phyloP scores from a whole-genome alignment of 2,113 vertebrate species.

The Clarias macrocephalus region DNA sequence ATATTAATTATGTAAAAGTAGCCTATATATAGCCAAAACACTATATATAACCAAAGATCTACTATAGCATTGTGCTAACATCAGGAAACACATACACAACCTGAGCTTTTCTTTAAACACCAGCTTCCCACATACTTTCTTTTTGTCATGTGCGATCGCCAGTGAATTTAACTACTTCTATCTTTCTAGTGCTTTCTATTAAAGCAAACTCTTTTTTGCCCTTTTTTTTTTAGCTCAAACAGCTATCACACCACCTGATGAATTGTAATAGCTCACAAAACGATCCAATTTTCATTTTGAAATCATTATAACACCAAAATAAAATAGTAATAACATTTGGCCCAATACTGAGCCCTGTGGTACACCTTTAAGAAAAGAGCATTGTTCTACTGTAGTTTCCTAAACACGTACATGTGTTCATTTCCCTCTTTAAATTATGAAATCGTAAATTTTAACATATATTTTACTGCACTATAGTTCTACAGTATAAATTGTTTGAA shows the following conservation, averaged over 20 bases:
- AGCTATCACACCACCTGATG: not conserved
- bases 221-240: not conserved
- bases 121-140: not conserved
- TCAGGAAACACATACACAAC: conserved; percentile 4
- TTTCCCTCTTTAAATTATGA: not conserved
- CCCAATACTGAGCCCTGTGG: conserved; percentile 11
- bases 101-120: not conserved
- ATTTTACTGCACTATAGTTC: not conserved
- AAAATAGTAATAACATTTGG: not conserved
- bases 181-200: not conserved
- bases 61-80: too few relatives aligned
- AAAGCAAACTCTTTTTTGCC: not conserved
- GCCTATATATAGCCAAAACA: too few relatives aligned
- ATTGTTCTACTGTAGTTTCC: not conserved
- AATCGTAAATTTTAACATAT: not conserved
- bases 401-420: not conserved
- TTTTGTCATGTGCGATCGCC: not conserved
- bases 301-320: not conserved
- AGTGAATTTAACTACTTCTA: not conserved
- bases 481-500: not conserved
- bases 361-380: not conserved
- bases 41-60: too few relatives aligned
- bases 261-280: not conserved
- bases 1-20: not conserved
- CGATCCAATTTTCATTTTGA: not conserved